Conservation (phyloP, 1,140 invertebrate species). For the Pseudomyrmex concolor region DNA sequence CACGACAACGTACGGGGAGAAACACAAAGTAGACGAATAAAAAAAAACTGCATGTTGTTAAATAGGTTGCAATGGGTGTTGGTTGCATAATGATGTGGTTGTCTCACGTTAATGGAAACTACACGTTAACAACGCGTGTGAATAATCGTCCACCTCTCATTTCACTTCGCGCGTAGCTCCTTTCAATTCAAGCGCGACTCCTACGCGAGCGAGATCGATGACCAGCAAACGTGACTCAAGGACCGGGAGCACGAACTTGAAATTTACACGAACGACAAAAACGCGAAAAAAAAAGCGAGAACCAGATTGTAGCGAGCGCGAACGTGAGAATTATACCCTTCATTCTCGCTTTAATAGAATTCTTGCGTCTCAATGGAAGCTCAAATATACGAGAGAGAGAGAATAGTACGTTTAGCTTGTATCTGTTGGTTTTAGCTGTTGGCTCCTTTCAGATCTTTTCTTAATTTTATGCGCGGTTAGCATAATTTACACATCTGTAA, state of each 20-base stretch:
- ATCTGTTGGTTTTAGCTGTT: background rate
- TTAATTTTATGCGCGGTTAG: slow-evolving; percentile 37
- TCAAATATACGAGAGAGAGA: slow-evolving; percentile 2
- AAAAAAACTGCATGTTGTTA: slow-evolving; percentile 39
- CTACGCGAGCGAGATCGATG: slow-evolving; percentile 25
- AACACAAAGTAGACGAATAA: slow-evolving; percentile 41
- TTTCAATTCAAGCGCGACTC: slow-evolving; percentile 1
- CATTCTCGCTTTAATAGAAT: slow-evolving; percentile 33
- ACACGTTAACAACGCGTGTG: slow-evolving; percentile 23
- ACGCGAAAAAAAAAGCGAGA: slow-evolving; percentile 28
- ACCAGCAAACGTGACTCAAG: slow-evolving; percentile 13
- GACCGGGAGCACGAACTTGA: slow-evolving; percentile 41
- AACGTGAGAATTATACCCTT: slow-evolving; percentile 28
- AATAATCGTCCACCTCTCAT: slow-evolving; percentile 18
- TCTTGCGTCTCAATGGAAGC: background rate
- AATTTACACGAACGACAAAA: slow-evolving; percentile 27
- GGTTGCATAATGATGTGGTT: slow-evolving; percentile 47
- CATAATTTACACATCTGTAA: background rate
- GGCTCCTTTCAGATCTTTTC: slow-evolving; percentile 20
- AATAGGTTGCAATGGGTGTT: slow-evolving; percentile 21
- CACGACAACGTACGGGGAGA: slow-evolving; percentile 62
- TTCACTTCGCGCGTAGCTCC: slow-evolving; percentile 1
- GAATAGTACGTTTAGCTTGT: background rate
- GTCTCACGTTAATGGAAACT: slow-evolving; percentile 33
- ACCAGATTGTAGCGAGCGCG: slow-evolving; percentile 19